Conservation (phyloP, 1,140 invertebrate species). For the Caenorhabditis tropicalis region DNA sequence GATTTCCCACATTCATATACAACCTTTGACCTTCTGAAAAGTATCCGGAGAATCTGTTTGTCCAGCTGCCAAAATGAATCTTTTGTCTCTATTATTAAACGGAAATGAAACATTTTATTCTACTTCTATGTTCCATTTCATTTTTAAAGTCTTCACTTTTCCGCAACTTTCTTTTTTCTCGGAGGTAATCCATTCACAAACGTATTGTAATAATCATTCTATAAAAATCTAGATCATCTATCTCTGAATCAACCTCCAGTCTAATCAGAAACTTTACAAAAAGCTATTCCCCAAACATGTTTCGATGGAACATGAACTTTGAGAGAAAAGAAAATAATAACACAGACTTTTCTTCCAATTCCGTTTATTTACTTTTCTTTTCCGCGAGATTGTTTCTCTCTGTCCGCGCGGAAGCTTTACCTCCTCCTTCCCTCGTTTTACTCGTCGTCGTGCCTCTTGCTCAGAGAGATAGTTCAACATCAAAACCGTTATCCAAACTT, state of each 20-base stretch:
- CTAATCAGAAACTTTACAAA: background rate
- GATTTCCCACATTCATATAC: background rate
- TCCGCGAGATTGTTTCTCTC: constrained; percentile 1
- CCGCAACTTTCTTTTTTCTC: no score
- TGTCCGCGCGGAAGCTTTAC: constrained; percentile 30
- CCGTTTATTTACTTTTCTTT: constrained; percentile 9
- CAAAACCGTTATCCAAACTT: constrained; percentile 12
- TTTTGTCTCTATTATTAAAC: no score
- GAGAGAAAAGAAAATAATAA: background rate
- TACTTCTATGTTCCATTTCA: no score
- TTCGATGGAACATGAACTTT: background rate
- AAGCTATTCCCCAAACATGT: background rate
- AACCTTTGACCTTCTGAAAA: background rate
- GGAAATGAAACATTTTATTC: no score
- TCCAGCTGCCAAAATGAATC: background rate
- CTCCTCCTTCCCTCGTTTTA: background rate
- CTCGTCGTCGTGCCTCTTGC: no score
- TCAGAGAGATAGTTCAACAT: constrained; percentile 14
- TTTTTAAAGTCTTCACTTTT: no score
- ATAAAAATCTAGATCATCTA: no score
- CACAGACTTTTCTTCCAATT: background rate
- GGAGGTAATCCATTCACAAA: no score
- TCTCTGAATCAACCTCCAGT: no score
- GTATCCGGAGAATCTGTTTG: background rate
- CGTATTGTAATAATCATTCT: no score